Base-by-base conservation (phyloP, 2,888 invertebrate genomes). In the Kryphioiulus occultus region DNA sequence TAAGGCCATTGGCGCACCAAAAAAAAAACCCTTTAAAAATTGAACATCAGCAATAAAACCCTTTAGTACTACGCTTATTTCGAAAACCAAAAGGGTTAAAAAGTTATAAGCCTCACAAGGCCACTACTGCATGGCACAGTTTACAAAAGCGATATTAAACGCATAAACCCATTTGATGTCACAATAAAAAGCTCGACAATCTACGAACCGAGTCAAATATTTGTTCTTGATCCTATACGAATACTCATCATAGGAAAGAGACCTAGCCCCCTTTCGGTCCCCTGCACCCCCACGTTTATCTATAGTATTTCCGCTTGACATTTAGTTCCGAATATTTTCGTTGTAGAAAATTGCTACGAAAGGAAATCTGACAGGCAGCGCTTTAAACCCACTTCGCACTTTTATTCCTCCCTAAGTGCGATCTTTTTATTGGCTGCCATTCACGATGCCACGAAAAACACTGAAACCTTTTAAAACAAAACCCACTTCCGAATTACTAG, bases 381-480 rank as follows among this genome's bases (percentile, higher is more conserved):
- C 59, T 59, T 59, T 59, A 59, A 59, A 59, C 59, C 22, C 59
- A 59, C 59, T 59, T 59, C 59, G 59, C 59, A 22, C 59, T 59
- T 59, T 59, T 59, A 59, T 59, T 59, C 59, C 59, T 59, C 59
- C 59, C 59, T 59, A 59, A 59, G 59, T 59, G 59, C 59, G 59
- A 59, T 59, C 59, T 59, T 59, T 59, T 59, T 59, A 59, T n/a
- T 59, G 59, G 59, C 59, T 59, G 59, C 59, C 59, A 59, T 59
- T 59, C 59, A 59, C 22, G 59, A 59, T 59, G 59, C 22, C n/a
- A 59, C 59, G 10, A n/a, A 59, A 22, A 59, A 59, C 59, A n/a
- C 59, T 59, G n/a, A 59, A 59, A 59, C 59, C 59, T 59, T 59
- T 59, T 59, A 59, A 68, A 68, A 68, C 68, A 68, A 68, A 68